Evolutionary conservation across 2,113 vertebrate genomes (phyloP).

Genomic region (Dromaius novaehollandiae): DNA sequence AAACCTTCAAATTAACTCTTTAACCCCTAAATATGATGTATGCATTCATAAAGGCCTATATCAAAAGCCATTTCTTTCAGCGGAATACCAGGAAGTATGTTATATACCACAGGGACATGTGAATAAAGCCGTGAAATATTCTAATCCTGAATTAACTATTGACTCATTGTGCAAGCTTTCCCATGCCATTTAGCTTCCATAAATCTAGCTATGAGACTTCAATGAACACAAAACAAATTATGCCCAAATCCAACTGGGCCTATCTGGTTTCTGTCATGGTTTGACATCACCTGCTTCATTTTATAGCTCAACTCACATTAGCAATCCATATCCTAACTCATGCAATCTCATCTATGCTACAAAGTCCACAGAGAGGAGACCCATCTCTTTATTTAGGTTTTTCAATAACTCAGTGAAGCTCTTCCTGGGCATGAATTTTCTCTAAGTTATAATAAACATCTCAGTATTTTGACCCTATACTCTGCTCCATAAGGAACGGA

Average conservation of each 20-base stretch:
- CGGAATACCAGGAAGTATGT: background rate
- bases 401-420: background rate
- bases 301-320: conserved; percentile 46
- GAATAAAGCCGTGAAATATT: conserved; percentile 53
- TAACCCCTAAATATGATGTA: background rate
- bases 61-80: background rate
- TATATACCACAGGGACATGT: background rate
- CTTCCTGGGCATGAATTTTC: background rate
- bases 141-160: conserved; percentile 52
- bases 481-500: background rate
- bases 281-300: conserved; percentile 65
- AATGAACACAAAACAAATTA: conserved; percentile 62
- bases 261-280: conserved; percentile 72
- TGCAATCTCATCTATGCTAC: conserved; percentile 14
- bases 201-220: conserved; percentile 59
- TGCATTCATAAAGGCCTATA: background rate
- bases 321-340: conserved; percentile 25
- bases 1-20: conserved; percentile 12
- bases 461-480: fast-evolving
- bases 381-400: background rate
- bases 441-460: background rate
- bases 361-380: background rate
- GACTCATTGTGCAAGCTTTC: conserved; percentile 54
- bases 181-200: conserved; percentile 58
- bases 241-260: conserved; percentile 54